phyloP scores from a whole-genome alignment of 1,140 invertebrate genomes.

The Drosophila pandora region DNA sequence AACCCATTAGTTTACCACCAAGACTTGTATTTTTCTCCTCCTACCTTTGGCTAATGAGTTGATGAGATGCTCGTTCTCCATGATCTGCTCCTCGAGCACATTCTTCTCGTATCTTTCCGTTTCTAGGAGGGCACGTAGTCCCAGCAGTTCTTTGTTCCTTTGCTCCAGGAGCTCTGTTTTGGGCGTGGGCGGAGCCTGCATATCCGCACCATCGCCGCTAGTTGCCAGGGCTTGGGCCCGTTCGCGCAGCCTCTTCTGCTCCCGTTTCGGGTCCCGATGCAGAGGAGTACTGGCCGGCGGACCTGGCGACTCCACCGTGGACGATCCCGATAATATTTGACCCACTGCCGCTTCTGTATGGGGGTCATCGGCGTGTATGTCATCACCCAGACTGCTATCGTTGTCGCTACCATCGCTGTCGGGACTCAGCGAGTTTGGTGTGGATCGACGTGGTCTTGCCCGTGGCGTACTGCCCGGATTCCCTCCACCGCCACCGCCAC shows the following conservation, averaged over 20 bases:
- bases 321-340: not conserved
- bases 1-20: not conserved
- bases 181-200: conserved; percentile 60
- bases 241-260: not conserved
- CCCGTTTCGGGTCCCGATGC: not conserved
- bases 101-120: conserved; percentile 71
- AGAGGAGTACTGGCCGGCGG: conserved; percentile 2
- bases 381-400: conserved; percentile 5
- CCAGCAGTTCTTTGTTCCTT: conserved; percentile 58
- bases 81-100: conserved; percentile 67
- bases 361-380: not conserved
- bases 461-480: not conserved
- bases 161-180: conserved; percentile 66
- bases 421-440: conserved; percentile 6
- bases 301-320: not conserved
- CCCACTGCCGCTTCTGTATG: not conserved
- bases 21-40: not conserved
- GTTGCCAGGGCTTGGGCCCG: not conserved
- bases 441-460: not conserved
- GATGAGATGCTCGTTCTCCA: conserved; percentile 54
- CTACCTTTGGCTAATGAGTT: conserved; percentile 41
- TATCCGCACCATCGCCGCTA: not conserved
- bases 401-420: conserved; percentile 8
- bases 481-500: no score
- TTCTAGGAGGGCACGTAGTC: conserved; percentile 58